These are phyloP conservation scores for Leptinotarsa texana DNA, from an alignment of 1,140 invertebrate genomes.

Conservation along the genomic window DNA sequence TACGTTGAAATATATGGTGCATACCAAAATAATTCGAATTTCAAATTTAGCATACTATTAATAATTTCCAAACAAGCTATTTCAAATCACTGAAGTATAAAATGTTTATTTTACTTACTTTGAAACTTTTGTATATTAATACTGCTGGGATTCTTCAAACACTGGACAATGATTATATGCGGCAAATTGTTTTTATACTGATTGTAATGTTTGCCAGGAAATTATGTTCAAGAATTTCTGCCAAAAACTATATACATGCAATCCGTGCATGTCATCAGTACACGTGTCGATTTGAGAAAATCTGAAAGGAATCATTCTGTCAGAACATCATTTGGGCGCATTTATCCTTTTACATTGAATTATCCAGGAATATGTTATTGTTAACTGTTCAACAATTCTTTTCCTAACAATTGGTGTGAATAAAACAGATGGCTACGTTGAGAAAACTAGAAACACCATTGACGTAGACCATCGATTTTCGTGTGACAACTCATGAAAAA, in stretches of 20 bases:
- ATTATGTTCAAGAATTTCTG: slow-evolving; percentile 12
- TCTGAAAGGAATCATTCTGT: too few species aligned
- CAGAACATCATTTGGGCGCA: too few species aligned
- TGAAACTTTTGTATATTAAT: background rate
- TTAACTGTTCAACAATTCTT: too few species aligned
- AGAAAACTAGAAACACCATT: too few species aligned
- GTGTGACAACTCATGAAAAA: too few species aligned
- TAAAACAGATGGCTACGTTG: too few species aligned
- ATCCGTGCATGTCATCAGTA: background rate
- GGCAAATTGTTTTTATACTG: slow-evolving; percentile 4
- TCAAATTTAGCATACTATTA: background rate
- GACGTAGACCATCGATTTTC: too few species aligned
- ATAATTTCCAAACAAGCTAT: background rate
- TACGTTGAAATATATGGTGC: too few species aligned
- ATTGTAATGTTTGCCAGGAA: slow-evolving; percentile 13
- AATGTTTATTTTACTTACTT: background rate
- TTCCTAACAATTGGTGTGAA: too few species aligned
- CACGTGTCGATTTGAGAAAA: background rate
- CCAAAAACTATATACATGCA: slow-evolving; percentile 13
- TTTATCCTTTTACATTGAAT: too few species aligned
- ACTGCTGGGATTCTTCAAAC: background rate
- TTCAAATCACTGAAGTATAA: background rate
- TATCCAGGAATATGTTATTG: too few species aligned
- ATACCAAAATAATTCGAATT: too few species aligned
- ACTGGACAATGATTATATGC: slow-evolving; percentile 8